Evolutionary conservation across 1,140 invertebrate genomes (phyloP).

Genomic region (Microplitis demolitor): DNA sequence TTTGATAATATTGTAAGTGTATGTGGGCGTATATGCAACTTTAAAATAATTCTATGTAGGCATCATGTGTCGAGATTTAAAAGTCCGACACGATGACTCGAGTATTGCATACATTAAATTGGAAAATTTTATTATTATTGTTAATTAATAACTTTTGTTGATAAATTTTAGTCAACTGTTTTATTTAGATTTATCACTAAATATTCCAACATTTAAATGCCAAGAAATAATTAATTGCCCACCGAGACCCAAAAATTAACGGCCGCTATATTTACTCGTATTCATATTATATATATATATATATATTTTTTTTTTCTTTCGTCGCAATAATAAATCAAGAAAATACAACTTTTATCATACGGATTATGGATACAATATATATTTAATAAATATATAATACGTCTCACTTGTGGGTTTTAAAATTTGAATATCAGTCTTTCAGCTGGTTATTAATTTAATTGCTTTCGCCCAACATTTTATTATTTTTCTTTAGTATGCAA

Average conservation of each 20-base stretch:
- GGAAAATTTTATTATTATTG: no score
- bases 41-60: conserved; percentile 47
- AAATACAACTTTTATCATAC: conserved; percentile 8
- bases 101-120: conserved; percentile 35
- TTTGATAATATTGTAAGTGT: conserved; percentile 8
- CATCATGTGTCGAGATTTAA: conserved; percentile 35
- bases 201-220: no score
- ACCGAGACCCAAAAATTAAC: no score
- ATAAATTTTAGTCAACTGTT: neutral
- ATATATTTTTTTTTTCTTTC: neutral
- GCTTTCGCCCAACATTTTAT: neutral
- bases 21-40: conserved; percentile 33
- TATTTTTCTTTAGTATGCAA: conserved; percentile 14
- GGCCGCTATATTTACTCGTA: no score
- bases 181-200: neutral
- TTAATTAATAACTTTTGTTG: neutral
- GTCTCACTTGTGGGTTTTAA: conserved; percentile 36
- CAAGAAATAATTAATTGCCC: no score
- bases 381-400: conserved; percentile 21
- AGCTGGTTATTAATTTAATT: conserved; percentile 25
- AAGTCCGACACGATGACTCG: conserved; percentile 34
- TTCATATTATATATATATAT: neutral
- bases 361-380: conserved; percentile 23
- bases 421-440: conserved; percentile 42
- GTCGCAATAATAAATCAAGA: conserved; percentile 13